phyloP scores from a whole-genome alignment of 2,113 vertebrate species.

The Phaethornis superciliosus region DNA sequence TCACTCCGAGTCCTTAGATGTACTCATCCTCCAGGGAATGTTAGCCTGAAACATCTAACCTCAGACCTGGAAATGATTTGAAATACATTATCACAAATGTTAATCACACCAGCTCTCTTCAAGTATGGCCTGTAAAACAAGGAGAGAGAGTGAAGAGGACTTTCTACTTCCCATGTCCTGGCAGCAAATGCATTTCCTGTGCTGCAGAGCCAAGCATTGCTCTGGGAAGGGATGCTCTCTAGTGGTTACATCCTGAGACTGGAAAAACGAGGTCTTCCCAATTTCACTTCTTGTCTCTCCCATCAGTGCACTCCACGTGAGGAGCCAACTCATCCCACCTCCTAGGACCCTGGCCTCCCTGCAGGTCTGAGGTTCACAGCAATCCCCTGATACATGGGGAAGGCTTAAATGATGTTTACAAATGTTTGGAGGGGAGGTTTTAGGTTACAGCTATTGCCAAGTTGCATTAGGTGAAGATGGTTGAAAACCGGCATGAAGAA shows the following conservation, averaged over 20 bases:
- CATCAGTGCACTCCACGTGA: fast-evolving
- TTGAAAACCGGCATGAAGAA: background rate
- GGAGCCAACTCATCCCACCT: background rate
- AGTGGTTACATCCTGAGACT: constrained; percentile 31
- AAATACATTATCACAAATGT: background rate
- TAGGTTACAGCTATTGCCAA: background rate
- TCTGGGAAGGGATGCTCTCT: constrained; percentile 68
- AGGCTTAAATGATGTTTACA: background rate
- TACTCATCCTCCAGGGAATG: background rate
- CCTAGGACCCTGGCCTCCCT: background rate
- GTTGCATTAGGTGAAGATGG: background rate
- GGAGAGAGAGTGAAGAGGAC: constrained; percentile 11
- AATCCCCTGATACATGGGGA: background rate
- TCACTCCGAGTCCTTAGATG: background rate
- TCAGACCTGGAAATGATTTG: constrained; percentile 41
- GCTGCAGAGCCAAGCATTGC: constrained; percentile 15
- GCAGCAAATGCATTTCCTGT: constrained; percentile 48
- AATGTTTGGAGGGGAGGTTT: background rate
- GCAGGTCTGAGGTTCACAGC: background rate
- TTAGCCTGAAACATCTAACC: background rate
- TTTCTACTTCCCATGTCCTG: constrained; percentile 1
- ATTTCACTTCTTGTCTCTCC: constrained; percentile 11
- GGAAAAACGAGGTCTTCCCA: background rate
- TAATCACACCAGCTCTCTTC: constrained; percentile 20
- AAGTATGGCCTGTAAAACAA: constrained; percentile 16